Evolutionary conservation across 2,888 invertebrate species (phyloP), one percentile per base, ranked within the genome.

Genomic region (Dromius quadrimaculatus): DNA sequence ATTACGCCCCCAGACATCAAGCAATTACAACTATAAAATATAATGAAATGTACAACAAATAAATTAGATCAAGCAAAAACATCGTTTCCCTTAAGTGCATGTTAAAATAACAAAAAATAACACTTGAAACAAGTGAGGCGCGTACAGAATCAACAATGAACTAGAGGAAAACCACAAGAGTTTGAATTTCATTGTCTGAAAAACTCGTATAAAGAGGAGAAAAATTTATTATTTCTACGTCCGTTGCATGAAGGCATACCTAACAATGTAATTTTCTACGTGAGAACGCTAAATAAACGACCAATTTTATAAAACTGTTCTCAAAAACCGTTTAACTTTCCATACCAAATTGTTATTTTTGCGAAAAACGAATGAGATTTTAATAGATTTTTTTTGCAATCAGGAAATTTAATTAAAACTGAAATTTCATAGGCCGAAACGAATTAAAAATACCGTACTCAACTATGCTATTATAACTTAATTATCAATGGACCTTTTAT

Each of bases 201-300:
- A 66, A 66, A 66, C 54, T 66, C 23, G 22, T 28, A 66, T 57
- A 66, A 54, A 54, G 50, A 66, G 32, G 38, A 66, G 41, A 41
- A 66, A 54, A 66, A 66, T 66, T 66, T 66, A 66, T 66, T 66
- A 66, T 66, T 66, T 66, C 57, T 66, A 66, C 50, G 66, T 54
- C 41, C 41, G 23, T 28, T 38, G 19, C 41, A 22, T 17, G 20
- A 20, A 23, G 38, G 54, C 38, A 41, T 66, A 38, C 36, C 57
- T 41, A 54, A 66, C 66, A 57, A 54, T 66, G 66, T 66, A 54
- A 66, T 66, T 66, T 66, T 66, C 66, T 66, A 66, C 66, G 54
- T 66, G 66, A 66, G 38, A 54, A 57, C 66, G 57, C 66, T 66
- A 66, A 66, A 66, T 66, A 66, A 66, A 66, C 38, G 66, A 66